Evolutionary conservation across 53 echinoderm and acorn worm genomes (phyloP).

Genomic region (Hippasteria phrygiana): DNA sequence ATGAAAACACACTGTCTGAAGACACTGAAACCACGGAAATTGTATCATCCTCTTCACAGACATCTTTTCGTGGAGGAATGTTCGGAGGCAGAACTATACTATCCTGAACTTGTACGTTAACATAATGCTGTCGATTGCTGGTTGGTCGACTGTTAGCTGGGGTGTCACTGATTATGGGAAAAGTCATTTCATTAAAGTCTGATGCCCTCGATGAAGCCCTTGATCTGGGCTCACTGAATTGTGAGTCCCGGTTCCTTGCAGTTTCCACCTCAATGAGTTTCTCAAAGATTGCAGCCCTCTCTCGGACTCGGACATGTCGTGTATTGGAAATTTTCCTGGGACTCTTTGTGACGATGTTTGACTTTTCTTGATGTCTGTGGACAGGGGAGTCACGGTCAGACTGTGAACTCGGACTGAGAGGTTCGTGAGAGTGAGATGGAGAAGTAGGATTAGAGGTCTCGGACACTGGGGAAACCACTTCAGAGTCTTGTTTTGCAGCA

Average conservation of each 20-base stretch:
- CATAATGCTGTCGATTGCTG: neutral
- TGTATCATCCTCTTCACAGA: constrained; percentile 11
- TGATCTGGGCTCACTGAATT: constrained; percentile 33
- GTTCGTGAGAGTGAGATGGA: neutral
- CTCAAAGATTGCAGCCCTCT: constrained; percentile 65
- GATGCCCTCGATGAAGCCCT: constrained; percentile 21
- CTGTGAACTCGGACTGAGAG: neutral
- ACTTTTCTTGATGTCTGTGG: neutral
- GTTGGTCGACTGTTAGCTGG: neutral
- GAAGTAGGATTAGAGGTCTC: neutral
- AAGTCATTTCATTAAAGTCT: neutral
- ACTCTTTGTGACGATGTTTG: neutral
- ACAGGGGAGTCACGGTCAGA: neutral
- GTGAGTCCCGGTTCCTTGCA: constrained; percentile 5
- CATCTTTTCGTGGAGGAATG: neutral
- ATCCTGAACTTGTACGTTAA: constrained; percentile 1
- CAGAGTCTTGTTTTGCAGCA: neutral
- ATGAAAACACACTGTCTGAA: constrained; percentile 2
- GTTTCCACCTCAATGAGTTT: constrained; percentile 48
- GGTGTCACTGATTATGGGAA: neutral
- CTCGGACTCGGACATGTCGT: constrained; percentile 56
- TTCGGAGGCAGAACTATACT: neutral
- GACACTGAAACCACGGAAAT: constrained; percentile 24
- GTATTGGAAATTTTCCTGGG: neutral
- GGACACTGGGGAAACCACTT: neutral